A percentile compares a stretch with the other conserved stretches of the same genome.
These are phyloP conservation scores for Corvus moneduloides DNA, from an alignment of 2,113 vertebrate species.

Conservation along the genomic window DNA sequence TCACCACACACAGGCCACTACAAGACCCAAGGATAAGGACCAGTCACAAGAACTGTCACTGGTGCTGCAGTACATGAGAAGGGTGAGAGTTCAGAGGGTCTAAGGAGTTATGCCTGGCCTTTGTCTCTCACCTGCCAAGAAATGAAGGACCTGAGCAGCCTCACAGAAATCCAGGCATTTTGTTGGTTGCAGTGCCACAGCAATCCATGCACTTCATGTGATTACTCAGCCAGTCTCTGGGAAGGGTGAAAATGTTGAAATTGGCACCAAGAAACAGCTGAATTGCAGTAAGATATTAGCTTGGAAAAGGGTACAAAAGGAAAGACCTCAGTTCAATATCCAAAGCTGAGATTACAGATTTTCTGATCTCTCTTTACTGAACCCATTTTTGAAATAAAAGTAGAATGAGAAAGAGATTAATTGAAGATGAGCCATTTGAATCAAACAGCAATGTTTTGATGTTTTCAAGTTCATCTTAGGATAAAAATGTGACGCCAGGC, in stretches of 20 bases:
- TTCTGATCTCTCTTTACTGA: neutral
- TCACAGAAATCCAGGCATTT: neutral
- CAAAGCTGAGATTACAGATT: neutral
- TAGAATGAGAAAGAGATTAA: neutral
- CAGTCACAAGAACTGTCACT: neutral
- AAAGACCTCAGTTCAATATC: neutral
- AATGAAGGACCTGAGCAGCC: neutral
- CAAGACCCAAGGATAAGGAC: neutral
- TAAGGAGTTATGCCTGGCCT: neutral
- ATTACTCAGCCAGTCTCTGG: neutral
- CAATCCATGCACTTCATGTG: neutral
- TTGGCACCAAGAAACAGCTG: neutral
- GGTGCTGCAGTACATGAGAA: neutral
- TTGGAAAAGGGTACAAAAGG: neutral
- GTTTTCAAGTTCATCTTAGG: conserved; percentile 36
- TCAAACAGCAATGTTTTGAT: neutral
- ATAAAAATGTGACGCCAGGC: conserved; percentile 29
- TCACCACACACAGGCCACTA: neutral
- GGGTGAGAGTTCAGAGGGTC: neutral
- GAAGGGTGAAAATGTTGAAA: neutral
- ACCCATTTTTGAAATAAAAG: neutral
- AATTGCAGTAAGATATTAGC: neutral
- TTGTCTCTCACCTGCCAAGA: neutral
- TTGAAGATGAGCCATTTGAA: neutral
- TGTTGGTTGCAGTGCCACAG: neutral